Percentiles rank a stretch among this genome's conserved stretches.
These are phyloP conservation scores for Drosophila athabasca DNA, from an alignment of 1,140 invertebrate genomes.

Conservation along the genomic window DNA sequence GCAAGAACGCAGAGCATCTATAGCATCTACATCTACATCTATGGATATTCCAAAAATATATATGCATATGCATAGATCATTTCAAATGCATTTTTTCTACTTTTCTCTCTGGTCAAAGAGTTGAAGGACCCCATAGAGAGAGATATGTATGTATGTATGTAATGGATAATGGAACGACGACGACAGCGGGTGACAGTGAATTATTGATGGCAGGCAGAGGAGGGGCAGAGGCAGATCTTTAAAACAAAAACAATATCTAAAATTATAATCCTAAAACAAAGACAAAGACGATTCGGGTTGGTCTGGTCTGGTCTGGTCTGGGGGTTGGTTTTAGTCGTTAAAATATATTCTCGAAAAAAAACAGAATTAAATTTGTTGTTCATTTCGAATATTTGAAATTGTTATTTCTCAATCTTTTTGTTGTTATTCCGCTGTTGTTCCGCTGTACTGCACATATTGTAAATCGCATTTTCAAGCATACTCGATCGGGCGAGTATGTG, in stretches of 20 bases:
- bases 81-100: constrained; percentile 40
- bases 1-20: constrained; percentile 13
- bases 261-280: constrained; percentile 36
- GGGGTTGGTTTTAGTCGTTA: neutral
- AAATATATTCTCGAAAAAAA: constrained; percentile 20
- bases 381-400: constrained; percentile 29
- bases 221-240: neutral
- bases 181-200: constrained; percentile 10
- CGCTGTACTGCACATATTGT: neutral
- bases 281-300: constrained; percentile 4
- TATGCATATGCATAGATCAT: constrained; percentile 16
- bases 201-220: constrained; percentile 4
- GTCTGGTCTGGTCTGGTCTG: too few relatives aligned
- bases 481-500: neutral
- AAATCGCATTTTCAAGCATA: constrained; percentile 38
- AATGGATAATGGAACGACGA: constrained; percentile 1
- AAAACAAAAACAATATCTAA: constrained; percentile 16
- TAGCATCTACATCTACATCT: too few relatives aligned
- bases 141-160: constrained; percentile 6
- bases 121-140: constrained; percentile 45
- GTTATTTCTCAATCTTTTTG: constrained; percentile 26
- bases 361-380: constrained; percentile 29
- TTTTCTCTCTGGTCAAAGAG: constrained; percentile 25
- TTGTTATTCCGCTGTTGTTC: too few relatives aligned
- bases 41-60: constrained; percentile 14